Evolutionary conservation across 92 coral and sea anemone genomes (phyloP).

Genomic region (Bergia sp.): DNA sequence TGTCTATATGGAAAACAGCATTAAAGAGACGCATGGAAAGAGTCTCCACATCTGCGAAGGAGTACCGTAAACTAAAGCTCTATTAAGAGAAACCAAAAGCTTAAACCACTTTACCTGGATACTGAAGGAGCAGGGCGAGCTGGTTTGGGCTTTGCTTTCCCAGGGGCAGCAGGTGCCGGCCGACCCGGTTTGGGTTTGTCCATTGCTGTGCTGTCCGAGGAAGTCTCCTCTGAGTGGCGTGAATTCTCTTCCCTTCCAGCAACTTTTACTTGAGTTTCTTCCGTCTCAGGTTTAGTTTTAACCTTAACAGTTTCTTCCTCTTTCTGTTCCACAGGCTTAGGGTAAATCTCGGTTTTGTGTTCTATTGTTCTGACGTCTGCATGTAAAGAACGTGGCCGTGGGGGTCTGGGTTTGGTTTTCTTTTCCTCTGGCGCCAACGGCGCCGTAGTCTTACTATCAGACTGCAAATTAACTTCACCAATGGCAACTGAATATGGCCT

Average conservation of each 20-base stretch:
- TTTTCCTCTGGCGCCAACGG: constrained; percentile 12
- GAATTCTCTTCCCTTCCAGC: neutral
- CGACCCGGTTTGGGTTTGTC: constrained; percentile 10
- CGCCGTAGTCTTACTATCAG: constrained; percentile 15
- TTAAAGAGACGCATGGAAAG: too few relatives aligned
- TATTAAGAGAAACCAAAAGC: neutral
- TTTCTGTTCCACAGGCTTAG: neutral
- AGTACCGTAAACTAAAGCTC: too few relatives aligned
- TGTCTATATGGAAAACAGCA: too few relatives aligned
- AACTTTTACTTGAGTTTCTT: constrained; percentile 10
- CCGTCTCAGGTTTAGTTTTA: neutral
- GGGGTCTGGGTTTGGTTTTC: constrained; percentile 59
- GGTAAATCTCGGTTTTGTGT: constrained; percentile 15
- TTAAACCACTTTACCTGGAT: constrained; percentile 29
- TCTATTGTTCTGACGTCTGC: constrained; percentile 42
- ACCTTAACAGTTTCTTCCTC: neutral
- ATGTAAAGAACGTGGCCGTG: constrained; percentile 72
- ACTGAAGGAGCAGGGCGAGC: constrained; percentile 59
- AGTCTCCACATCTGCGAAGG: too few relatives aligned
- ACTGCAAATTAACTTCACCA: constrained; percentile 32
- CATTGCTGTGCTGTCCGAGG: neutral
- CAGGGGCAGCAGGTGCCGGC: constrained; percentile 47
- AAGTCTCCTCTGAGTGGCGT: neutral
- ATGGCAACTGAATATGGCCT: constrained; percentile 47
- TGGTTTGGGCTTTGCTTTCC: constrained; percentile 62